Conservation (phyloP, 2,888 invertebrate species). For the Cantharis rufa region DNA sequence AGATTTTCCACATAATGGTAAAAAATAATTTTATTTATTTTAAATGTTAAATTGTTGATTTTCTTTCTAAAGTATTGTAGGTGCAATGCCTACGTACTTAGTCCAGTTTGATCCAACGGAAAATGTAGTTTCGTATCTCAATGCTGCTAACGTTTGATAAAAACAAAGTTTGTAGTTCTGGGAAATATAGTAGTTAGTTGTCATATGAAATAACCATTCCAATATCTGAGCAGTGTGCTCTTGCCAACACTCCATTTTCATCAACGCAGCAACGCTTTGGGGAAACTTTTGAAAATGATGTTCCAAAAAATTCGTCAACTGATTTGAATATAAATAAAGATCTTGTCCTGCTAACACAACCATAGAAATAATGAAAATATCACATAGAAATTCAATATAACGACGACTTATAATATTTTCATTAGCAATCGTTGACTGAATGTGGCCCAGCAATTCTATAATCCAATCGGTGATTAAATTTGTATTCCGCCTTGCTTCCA, state of each 20-base stretch:
- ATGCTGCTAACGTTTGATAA: slow-evolving; percentile 43
- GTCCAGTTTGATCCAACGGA: slow-evolving; percentile 48
- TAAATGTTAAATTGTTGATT: background rate
- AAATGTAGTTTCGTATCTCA: slow-evolving; percentile 49
- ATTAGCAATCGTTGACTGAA: slow-evolving; percentile 68
- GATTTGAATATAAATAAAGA: slow-evolving; percentile 46
- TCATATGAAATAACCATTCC: slow-evolving; percentile 67
- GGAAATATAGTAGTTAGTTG: slow-evolving; percentile 40
- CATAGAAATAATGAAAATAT: slow-evolving; percentile 65
- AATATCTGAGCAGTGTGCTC: slow-evolving; percentile 54
- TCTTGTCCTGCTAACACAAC: slow-evolving; percentile 65
- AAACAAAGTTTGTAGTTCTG: slow-evolving; percentile 44
- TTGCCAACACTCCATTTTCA: slow-evolving; percentile 47
- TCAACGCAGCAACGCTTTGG: slow-evolving; percentile 55
- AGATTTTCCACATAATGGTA: too few species aligned
- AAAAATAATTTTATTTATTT: too few species aligned
- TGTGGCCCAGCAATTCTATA: slow-evolving; percentile 68
- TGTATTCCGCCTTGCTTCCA: slow-evolving; percentile 51
- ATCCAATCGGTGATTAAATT: slow-evolving; percentile 58
- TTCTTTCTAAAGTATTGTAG: background rate
- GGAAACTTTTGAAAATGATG: slow-evolving; percentile 60
- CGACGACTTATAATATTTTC: slow-evolving; percentile 46
- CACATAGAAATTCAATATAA: slow-evolving; percentile 61
- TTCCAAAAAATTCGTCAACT: slow-evolving; percentile 50
- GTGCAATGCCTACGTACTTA: slow-evolving; percentile 42